Evolutionary conservation across 2,113 vertebrate species (phyloP), one percentile per base, ranked within the genome.

Genomic region (Ptilorrhoa leucosticta): DNA sequence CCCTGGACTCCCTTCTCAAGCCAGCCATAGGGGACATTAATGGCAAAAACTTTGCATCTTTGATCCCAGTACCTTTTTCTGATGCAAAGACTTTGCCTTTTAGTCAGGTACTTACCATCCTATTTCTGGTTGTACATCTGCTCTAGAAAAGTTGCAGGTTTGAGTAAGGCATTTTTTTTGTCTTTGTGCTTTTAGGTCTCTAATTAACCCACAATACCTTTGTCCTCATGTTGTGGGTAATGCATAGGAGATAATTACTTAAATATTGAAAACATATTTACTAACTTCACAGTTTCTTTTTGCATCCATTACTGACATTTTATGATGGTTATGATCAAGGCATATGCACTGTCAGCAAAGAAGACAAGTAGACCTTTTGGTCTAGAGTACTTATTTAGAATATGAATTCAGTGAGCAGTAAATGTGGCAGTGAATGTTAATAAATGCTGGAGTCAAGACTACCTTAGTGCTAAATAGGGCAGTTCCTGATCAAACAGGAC

Each of bases 371-470:
- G 87, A 94, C 69, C 65, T 96, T 89, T 98, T 97, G 88, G 48
- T 22, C 23, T 81, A 53, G 58, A 93, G 85, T 91, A 83, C 90
- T 95, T 96, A 83, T 44, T 92, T 94, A 92, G 86, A 96, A 76
- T 97, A 91, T 96, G 88, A 97, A 89, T 94, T 96, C 92, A 95
- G 78, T 90, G 83, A 89, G 66, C 87, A 96, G 90, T 95, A 97
- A 93, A 73, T 65, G 42, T 95, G 78, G 79, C 92, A 44, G 39
- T 97, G 89, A 95, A 96, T 94, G 69, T 83, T 89, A 90, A 79
- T 79, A 76, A 76, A 88, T 45, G 53, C 33, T 88, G 71, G 56
- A 91, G 28, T 76, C 69, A 90, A 93, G 61, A 33, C 68, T 82
- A 69, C 61, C 78, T 95, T 61, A 61, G 15, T 68, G 65, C 87